Base-by-base conservation (phyloP, 1,140 invertebrate species). In the Phthorimaea operculella region DNA sequence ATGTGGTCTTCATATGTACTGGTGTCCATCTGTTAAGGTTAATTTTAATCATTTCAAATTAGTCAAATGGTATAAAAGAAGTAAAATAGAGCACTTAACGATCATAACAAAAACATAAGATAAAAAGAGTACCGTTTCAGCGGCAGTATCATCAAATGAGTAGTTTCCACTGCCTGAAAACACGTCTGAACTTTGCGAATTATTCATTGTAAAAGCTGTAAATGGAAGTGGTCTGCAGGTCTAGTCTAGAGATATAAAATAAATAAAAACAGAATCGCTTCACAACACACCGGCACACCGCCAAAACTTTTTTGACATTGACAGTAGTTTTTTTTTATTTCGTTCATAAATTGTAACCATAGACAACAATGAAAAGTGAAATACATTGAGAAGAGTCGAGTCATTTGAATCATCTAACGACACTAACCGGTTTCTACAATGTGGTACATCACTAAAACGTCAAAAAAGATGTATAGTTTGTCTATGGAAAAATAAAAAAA, bases 171-270 rank as follows among this genome's bases (percentile, higher is more conserved):
- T 63, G 11, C 68, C 62, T 1, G 66, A 65, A 33, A 74, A 66
- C 45, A 69, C 59, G 51, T 72, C 66, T 7, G 67, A 74, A 52
- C 60, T 72, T 58, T 75, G 74, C 16, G 72, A 77, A 52, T 72
- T 52, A 45, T 77, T 63, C 72, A 77, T 75, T 14, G 21, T 28
- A 28, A 28, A 28, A 28, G 21, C 21, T 28, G 21, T 6, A 28
- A 28, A 28, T 4, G n/a, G n/a, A n/a, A n/a, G n/a, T n/a, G n/a
- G n/a, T n/a, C n/a, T n/a, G n/a, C n/a, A n/a, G n/a, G n/a, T n/a
- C n/a, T 6, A 28, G 21, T 28, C 6, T 28, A 6, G 2, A 28
- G 21, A 28, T 28, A 28, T 28, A 28, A 28, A 28, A 4, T 28
- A 4, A 28, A 28, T 6, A 28, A 28, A 28, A 2, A 28, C 6